Conservation (phyloP, 1,140 invertebrate genomes). For the Brachystomella parvula region DNA sequence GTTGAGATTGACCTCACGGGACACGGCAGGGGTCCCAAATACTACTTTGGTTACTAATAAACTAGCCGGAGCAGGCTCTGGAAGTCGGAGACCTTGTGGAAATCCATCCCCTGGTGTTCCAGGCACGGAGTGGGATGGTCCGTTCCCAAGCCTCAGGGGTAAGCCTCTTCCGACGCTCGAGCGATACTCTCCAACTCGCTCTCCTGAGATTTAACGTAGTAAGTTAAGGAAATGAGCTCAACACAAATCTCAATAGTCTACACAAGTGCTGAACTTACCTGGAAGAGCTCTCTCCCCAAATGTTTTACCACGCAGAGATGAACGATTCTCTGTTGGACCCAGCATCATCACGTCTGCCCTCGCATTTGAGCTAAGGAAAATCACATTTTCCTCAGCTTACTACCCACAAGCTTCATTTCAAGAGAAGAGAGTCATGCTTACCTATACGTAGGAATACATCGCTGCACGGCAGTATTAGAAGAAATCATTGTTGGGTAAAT, state of each 20-base stretch:
- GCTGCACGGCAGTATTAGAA: slow-evolving; percentile 37
- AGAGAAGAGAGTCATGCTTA: slow-evolving; percentile 19
- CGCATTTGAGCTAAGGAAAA: slow-evolving; percentile 35
- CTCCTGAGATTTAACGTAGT: slow-evolving; percentile 26
- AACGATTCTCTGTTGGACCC: slow-evolving; percentile 32
- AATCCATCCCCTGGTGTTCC: slow-evolving; percentile 38
- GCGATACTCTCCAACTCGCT: slow-evolving; percentile 37
- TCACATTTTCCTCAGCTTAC: neutral
- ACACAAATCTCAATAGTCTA: no score
- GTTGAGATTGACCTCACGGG: slow-evolving; percentile 37
- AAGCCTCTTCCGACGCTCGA: slow-evolving; percentile 36
- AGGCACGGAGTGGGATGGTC: slow-evolving; percentile 36
- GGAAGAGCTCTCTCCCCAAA: slow-evolving; percentile 37
- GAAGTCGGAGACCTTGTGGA: slow-evolving; percentile 34
- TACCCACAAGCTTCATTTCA: no score
- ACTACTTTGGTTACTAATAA: slow-evolving; percentile 38
- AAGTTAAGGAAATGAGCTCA: no score
- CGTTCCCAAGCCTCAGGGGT: slow-evolving; percentile 36
- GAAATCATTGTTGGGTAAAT: slow-evolving; percentile 39
- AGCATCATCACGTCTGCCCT: slow-evolving; percentile 38
- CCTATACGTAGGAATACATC: slow-evolving; percentile 39
- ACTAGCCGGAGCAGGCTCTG: slow-evolving; percentile 38
- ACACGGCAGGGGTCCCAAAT: slow-evolving; percentile 37
- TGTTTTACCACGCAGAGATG: slow-evolving; percentile 37
- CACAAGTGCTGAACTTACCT: slow-evolving; percentile 30